Evolutionary conservation across 1,140 invertebrate species (phyloP).

Genomic region (Aradophagus sp.): DNA sequence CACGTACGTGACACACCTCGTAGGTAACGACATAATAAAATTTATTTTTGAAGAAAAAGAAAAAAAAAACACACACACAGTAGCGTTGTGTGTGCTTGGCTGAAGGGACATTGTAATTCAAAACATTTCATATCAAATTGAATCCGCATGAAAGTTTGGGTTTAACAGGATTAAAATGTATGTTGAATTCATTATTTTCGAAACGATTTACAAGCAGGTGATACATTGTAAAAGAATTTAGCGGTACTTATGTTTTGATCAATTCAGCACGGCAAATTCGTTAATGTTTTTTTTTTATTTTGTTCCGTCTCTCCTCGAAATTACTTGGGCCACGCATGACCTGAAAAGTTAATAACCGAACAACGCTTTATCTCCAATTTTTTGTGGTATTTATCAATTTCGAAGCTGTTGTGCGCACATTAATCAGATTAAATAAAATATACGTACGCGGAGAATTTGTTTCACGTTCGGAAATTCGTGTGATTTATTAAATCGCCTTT

Average conservation of each 20-base stretch:
- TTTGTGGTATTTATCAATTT: conserved; percentile 36
- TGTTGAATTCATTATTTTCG: conserved; percentile 1
- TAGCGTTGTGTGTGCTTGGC: conserved; percentile 11
- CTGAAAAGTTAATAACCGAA: conserved; percentile 28
- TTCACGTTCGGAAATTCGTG: conserved; percentile 19
- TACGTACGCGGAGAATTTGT: conserved; percentile 22
- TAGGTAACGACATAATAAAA: conserved; percentile 46
- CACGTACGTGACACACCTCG: conserved; percentile 49
- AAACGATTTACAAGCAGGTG: too few relatives aligned
- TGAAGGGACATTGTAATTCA: conserved; percentile 22
- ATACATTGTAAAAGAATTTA: too few relatives aligned
- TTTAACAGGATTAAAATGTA: conserved; percentile 28
- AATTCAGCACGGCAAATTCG: too few relatives aligned
- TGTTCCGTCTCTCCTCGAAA: too few relatives aligned
- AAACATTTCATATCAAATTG: conserved; percentile 34
- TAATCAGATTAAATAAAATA: conserved; percentile 43
- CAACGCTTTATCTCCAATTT: conserved; percentile 16
- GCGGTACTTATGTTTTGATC: too few relatives aligned
- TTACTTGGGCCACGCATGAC: too few relatives aligned
- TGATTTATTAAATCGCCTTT: conserved; percentile 38
- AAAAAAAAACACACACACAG: too few relatives aligned
- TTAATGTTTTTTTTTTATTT: too few relatives aligned
- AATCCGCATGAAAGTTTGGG: conserved; percentile 10
- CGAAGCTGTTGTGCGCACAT: conserved; percentile 25
- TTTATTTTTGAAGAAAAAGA: conserved; percentile 35